These are phyloP conservation scores for Tolypeutes matacus DNA, from an alignment of 2,797 vertebrate genomes.

Conservation along the genomic window DNA sequence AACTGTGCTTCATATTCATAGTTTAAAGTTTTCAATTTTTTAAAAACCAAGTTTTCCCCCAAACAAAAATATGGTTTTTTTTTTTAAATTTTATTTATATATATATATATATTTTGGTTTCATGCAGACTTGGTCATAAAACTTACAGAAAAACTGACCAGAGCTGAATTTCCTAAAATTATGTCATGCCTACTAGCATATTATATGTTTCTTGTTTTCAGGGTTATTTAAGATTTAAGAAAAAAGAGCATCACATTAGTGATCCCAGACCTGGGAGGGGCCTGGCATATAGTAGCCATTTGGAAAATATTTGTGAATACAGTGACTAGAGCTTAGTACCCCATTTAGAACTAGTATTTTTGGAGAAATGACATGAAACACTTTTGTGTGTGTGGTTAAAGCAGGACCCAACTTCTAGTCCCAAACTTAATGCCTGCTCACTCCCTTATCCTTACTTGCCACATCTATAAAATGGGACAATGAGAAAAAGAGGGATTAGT, in stretches of 20 bases:
- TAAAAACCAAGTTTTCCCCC: constrained; percentile 50
- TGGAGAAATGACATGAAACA: neutral
- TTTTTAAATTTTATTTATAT: neutral
- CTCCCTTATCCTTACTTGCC: neutral
- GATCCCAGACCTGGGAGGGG: neutral
- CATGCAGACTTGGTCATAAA: neutral
- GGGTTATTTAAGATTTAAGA: constrained; percentile 2
- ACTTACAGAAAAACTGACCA: neutral
- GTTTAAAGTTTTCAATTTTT: neutral
- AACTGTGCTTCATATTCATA: constrained; percentile 5
- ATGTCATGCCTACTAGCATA: neutral
- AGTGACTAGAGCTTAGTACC: neutral
- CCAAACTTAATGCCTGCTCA: neutral
- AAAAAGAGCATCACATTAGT: neutral
- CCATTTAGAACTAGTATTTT: neutral
- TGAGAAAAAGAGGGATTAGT: neutral
- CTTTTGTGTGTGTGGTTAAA: neutral
- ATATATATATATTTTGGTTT: constrained; percentile 7
- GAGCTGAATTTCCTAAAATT: neutral
- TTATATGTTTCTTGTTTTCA: constrained; percentile 18
- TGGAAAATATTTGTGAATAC: constrained; percentile 3
- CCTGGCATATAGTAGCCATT: neutral
- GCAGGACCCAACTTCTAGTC: neutral
- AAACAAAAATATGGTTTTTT: neutral
- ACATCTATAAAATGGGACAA: neutral